Evolutionary conservation across 2,113 vertebrate genomes (phyloP).

Genomic region (Prietella phreatophila): DNA sequence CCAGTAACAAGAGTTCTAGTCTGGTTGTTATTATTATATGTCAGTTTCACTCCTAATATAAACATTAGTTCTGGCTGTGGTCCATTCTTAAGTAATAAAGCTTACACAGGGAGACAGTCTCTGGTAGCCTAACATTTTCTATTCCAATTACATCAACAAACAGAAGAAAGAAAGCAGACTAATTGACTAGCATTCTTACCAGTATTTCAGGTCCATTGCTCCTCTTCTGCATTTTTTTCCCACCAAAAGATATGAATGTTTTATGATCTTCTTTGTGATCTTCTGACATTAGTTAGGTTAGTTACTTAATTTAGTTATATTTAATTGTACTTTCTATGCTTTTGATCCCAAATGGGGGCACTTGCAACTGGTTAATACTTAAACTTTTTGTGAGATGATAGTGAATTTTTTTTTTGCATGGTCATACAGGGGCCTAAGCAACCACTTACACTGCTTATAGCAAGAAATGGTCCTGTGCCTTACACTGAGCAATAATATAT

Average conservation of each 20-base stretch:
- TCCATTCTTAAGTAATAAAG: not conserved
- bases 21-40: not conserved
- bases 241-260: not conserved
- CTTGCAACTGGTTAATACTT: no score
- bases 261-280: not conserved
- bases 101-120: not conserved
- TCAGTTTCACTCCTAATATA: not conserved
- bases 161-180: not conserved
- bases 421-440: not conserved
- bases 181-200: not conserved
- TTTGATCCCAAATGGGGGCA: not conserved
- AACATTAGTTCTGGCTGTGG: not conserved
- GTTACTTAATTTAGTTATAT: not conserved
- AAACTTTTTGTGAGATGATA: not conserved
- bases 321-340: not conserved
- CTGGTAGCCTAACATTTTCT: not conserved
- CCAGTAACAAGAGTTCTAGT: not conserved
- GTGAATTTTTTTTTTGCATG: not conserved
- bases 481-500: not conserved
- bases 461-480: not conserved
- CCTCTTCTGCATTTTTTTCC: not conserved
- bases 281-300: not conserved
- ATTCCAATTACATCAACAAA: not conserved
- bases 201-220: not conserved
- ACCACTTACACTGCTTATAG: not conserved